phyloP scores from a whole-genome alignment of 1,140 invertebrate genomes.

The Daktulosphaira vitifoliae region DNA sequence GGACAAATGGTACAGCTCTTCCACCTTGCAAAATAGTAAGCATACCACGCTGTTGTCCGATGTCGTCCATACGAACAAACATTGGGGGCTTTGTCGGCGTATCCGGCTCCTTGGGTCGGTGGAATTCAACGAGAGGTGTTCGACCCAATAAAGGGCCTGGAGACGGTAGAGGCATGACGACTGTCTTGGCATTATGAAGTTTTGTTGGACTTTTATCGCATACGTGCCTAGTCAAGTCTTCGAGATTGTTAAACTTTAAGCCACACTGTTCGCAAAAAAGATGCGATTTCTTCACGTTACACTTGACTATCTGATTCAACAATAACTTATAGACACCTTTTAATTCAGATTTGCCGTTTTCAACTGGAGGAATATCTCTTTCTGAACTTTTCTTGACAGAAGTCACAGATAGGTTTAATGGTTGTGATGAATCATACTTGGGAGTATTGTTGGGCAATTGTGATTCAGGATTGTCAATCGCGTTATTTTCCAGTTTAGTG shows the following conservation, averaged over 20 bases:
- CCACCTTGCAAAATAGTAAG: conserved; percentile 48
- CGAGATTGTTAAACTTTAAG: conserved; percentile 12
- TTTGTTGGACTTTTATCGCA: conserved; percentile 5
- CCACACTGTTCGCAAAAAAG: conserved; percentile 19
- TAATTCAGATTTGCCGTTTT: conserved; percentile 8
- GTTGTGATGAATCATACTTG: conserved; percentile 45
- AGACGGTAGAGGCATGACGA: conserved; percentile 46
- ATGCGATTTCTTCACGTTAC: conserved; percentile 5
- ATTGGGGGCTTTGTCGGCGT: background rate
- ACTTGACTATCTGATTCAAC: conserved; percentile 13
- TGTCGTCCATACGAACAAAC: background rate
- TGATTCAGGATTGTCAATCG: background rate
- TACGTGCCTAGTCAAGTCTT: conserved; percentile 8
- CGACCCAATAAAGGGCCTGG: conserved; percentile 61
- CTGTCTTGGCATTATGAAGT: conserved; percentile 56
- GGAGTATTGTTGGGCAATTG: background rate
- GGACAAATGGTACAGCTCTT: conserved; percentile 70
- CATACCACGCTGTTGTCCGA: conserved; percentile 35
- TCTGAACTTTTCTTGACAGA: background rate
- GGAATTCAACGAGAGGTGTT: conserved; percentile 61
- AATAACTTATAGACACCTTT: conserved; percentile 23
- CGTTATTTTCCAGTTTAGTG: conserved; percentile 9
- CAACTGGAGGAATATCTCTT: background rate
- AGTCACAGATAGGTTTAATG: conserved; percentile 55
- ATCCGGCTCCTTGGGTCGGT: conserved; percentile 22